A percentile compares a stretch with the other conserved stretches of the same genome.
Conservation (phyloP, 2,113 vertebrate genomes). For the Rhinolophus ferrumequinum region DNA sequence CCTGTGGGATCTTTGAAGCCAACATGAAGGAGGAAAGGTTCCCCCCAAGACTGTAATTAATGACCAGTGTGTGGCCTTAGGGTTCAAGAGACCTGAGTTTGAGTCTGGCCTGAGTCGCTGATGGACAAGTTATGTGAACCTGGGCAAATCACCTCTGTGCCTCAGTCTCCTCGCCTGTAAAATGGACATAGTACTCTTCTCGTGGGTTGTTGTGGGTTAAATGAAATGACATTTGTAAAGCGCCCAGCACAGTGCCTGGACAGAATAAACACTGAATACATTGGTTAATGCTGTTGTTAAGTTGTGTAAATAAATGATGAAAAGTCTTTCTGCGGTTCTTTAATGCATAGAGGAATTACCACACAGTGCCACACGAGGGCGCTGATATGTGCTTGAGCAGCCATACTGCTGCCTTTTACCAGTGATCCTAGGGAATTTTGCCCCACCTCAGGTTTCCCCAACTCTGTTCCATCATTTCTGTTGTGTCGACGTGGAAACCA, state of each 20-base stretch:
- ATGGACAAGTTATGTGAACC: neutral
- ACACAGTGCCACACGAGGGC: neutral
- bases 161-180: neutral
- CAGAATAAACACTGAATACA: neutral
- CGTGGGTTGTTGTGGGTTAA: neutral
- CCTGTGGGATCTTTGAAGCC: neutral
- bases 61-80: neutral
- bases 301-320: neutral
- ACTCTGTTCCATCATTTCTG: neutral
- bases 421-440: neutral
- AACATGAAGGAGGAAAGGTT: neutral
- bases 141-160: neutral
- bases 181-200: neutral
- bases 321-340: neutral
- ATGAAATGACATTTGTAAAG: neutral
- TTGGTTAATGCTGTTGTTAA: neutral
- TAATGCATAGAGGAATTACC: neutral
- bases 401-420: rapidly evolving
- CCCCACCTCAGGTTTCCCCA: neutral
- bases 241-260: neutral
- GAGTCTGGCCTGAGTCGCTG: neutral
- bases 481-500: neutral
- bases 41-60: neutral
- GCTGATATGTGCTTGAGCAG: neutral
- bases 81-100: neutral